Evolutionary conservation across 2,113 vertebrate genomes (phyloP).

Genomic region (Ammodytes marinus): DNA sequence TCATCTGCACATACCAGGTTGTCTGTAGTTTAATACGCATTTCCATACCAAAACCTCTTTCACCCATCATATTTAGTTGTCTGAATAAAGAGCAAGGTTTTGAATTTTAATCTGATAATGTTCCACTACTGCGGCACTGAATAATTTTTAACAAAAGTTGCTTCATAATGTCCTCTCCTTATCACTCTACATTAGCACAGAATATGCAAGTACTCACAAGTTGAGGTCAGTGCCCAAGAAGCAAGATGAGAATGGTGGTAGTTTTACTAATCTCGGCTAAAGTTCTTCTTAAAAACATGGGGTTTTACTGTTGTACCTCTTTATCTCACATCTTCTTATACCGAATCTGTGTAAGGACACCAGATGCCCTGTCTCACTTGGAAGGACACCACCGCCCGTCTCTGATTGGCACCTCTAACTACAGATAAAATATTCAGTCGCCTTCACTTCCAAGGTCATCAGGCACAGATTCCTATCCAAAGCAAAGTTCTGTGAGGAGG

Average conservation of each 20-base stretch:
- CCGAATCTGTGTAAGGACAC: conserved; percentile 22
- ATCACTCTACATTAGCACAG: conserved; percentile 20
- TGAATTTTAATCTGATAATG: background rate
- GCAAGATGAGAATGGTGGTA: background rate
- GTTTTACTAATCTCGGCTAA: background rate
- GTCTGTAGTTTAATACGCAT: background rate
- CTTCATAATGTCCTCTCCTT: conserved; percentile 47
- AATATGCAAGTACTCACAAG: conserved; percentile 2
- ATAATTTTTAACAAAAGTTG: conserved; percentile 57
- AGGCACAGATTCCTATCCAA: conserved; percentile 28
- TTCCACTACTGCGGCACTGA: conserved; percentile 19
- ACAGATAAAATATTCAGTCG: conserved; percentile 58
- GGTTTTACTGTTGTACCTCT: background rate
- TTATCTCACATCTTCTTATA: background rate
- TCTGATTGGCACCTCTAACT: conserved; percentile 37
- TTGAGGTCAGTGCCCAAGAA: conserved; percentile 2
- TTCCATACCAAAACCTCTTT: background rate
- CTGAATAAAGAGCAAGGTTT: conserved; percentile 12
- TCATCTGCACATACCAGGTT: background rate
- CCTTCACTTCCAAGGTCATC: conserved; percentile 47
- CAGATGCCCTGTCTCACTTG: conserved; percentile 20
- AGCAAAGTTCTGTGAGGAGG: conserved; percentile 24
- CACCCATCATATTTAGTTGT: background rate
- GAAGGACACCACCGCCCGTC: conserved; percentile 13
- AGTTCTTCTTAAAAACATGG: background rate